These are phyloP conservation scores for Microcaecilia unicolor DNA, from an alignment of 2,797 vertebrate species.

Conservation along the genomic window DNA sequence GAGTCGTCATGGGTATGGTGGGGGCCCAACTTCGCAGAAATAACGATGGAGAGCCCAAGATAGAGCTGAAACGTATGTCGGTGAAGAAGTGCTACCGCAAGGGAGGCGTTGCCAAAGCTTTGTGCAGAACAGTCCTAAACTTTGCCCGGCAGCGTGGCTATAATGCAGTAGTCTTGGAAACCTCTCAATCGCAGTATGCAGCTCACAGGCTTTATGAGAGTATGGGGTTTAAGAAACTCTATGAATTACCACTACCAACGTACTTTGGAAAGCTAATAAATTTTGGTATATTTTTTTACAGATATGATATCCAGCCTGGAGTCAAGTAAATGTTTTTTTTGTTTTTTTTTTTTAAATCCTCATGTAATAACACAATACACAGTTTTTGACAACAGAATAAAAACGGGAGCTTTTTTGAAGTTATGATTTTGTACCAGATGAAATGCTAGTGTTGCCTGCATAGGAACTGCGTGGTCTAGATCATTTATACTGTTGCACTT, in stretches of 20 bases:
- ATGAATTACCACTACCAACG: slow-evolving; percentile 13
- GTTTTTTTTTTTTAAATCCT: no score
- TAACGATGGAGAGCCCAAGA: slow-evolving; percentile 4
- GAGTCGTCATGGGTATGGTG: slow-evolving; percentile 23
- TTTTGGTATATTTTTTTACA: slow-evolving; percentile 25
- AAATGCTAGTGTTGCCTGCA: no score
- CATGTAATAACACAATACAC: no score
- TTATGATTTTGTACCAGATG: no score
- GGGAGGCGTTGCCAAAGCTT: slow-evolving; percentile 9
- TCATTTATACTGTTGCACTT: no score
- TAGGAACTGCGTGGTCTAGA: no score
- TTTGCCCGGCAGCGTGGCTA: slow-evolving; percentile 27
- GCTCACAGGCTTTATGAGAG: slow-evolving; percentile 32
- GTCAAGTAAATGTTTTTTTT: no score
- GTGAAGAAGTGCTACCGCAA: slow-evolving; percentile 20
- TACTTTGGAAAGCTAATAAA: slow-evolving; percentile 13
- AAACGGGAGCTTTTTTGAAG: no score
- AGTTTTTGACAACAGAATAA: no score
- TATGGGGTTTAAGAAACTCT: slow-evolving; percentile 31
- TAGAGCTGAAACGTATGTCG: slow-evolving; percentile 32
- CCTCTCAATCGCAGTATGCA: slow-evolving; percentile 19
- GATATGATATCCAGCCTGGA: slow-evolving; percentile 9
- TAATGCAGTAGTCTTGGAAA: slow-evolving; percentile 26
- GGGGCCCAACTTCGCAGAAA: slow-evolving; percentile 9
- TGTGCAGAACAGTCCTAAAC: slow-evolving; percentile 14